Conservation (phyloP, 30 jellyfish, hydroid and myxozoan genomes). For the Cassiopea andromeda region DNA sequence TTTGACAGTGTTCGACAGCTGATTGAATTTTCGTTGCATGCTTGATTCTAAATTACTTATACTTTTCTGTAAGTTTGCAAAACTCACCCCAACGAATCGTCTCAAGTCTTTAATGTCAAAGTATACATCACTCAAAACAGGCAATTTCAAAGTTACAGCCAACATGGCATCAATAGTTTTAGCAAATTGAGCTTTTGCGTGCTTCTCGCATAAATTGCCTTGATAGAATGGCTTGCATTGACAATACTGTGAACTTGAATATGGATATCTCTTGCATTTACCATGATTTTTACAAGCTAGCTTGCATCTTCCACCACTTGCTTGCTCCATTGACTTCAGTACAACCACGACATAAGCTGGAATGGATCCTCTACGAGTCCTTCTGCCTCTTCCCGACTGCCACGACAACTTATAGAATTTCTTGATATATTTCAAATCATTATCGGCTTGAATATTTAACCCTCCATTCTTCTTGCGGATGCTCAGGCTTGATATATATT, state of each 20-base stretch:
- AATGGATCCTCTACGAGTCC: no score
- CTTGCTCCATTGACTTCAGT: constrained; percentile 7
- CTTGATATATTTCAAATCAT: background rate
- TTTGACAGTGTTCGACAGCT: background rate
- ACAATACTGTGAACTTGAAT: constrained; percentile 30
- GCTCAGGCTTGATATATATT: constrained; percentile 7
- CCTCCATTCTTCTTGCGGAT: background rate
- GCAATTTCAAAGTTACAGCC: constrained; percentile 21
- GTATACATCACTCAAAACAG: constrained; percentile 35
- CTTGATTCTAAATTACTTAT: constrained; percentile 34
- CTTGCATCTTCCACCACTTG: constrained; percentile 4
- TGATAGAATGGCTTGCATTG: constrained; percentile 52
- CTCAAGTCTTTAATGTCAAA: constrained; percentile 43
- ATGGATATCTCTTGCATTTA: constrained; percentile 20
- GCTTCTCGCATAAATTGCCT: constrained; percentile 25
- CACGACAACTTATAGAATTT: background rate
- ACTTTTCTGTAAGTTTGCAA: constrained; percentile 10
- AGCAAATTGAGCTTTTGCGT: constrained; percentile 16
- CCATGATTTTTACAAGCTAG: constrained; percentile 26
- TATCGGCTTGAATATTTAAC: background rate
- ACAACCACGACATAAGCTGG: background rate
- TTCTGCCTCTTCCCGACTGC: background rate
- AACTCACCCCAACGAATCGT: constrained; percentile 24
- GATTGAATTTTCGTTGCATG: constrained; percentile 7
- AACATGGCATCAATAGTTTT: constrained; percentile 40